Conservation (phyloP, 2,888 invertebrate species). For the Acleris laterana region DNA sequence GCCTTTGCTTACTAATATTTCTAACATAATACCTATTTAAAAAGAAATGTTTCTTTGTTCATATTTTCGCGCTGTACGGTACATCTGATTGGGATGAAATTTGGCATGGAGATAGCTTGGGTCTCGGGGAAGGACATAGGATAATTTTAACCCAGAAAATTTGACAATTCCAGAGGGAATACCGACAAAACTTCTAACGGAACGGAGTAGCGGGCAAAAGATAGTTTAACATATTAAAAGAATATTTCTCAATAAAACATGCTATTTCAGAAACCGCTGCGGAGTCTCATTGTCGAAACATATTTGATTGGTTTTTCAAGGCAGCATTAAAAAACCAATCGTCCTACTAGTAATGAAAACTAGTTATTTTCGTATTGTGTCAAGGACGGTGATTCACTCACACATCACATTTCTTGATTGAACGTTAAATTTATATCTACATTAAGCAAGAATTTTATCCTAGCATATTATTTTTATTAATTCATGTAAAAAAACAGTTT, state of each 20-base stretch:
- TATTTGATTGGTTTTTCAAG: constrained; percentile 24
- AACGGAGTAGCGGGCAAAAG: background rate
- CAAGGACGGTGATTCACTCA: constrained; percentile 5
- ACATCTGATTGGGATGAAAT: no score
- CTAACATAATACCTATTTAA: no score
- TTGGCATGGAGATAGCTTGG: no score
- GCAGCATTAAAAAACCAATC: constrained; percentile 8
- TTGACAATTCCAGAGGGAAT: background rate
- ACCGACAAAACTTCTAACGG: background rate
- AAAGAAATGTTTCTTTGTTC: no score
- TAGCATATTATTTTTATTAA: no score
- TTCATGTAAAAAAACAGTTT: no score
- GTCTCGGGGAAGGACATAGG: no score
- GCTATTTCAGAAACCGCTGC: constrained; percentile 1
- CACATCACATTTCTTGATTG: constrained; percentile 6
- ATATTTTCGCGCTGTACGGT: no score
- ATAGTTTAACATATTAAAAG: background rate
- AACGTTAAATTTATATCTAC: background rate
- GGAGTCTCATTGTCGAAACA: constrained; percentile 10
- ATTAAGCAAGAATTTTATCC: no score
- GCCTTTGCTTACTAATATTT: no score
- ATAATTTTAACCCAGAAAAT: no score
- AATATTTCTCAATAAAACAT: constrained; percentile 2
- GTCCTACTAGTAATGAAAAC: constrained; percentile 3
- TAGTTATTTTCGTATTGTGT: constrained; percentile 12